Evolutionary conservation across 2,797 vertebrate genomes (phyloP).

Genomic region (Chloroceryle inda): DNA sequence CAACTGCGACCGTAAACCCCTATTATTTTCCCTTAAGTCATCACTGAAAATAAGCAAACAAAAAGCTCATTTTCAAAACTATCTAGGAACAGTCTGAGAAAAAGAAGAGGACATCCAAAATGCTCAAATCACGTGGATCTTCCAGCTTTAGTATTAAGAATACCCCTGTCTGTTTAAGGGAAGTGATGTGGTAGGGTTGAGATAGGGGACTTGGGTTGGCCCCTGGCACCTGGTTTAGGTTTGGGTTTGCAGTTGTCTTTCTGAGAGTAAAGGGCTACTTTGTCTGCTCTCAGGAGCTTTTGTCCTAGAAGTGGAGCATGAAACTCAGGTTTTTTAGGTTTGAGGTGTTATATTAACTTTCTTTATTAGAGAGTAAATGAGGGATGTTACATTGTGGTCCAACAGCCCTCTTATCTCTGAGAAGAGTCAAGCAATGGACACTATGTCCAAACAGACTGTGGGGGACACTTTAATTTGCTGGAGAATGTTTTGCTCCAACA

Average conservation of each 20-base stretch:
- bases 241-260: background rate
- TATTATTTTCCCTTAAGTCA: background rate
- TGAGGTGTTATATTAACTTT: constrained; percentile 36
- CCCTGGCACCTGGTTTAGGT: background rate
- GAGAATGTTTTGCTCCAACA: constrained; percentile 14
- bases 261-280: background rate
- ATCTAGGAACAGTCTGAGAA: background rate
- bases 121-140: background rate
- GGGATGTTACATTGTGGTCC: constrained; percentile 39
- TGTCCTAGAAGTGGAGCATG: background rate
- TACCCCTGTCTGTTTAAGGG: background rate
- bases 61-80: background rate
- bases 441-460: background rate
- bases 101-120: background rate
- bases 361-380: background rate
- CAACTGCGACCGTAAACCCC: background rate
- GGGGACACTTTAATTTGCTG: constrained; percentile 27
- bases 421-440: constrained; percentile 13
- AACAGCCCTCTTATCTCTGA: background rate
- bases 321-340: background rate
- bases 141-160: background rate
- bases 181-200: background rate
- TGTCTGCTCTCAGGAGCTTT: background rate
- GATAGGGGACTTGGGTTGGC: background rate
- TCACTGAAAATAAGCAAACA: background rate